Evolutionary conservation across 1,140 invertebrate genomes (phyloP), one percentile per base, ranked within the genome.

Genomic region (Brachionus rotundiformis): DNA sequence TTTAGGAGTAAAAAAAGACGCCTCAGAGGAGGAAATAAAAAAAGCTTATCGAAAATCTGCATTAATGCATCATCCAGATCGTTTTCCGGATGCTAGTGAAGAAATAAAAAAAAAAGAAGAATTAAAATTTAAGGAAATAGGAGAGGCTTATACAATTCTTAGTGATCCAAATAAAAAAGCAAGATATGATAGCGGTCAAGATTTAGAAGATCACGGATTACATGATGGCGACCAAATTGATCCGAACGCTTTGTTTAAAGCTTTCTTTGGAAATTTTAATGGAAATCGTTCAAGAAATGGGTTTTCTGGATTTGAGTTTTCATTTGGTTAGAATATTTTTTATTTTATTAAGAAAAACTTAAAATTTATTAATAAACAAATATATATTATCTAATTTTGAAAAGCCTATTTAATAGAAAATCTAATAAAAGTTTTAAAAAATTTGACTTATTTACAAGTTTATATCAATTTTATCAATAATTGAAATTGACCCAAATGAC

Each of bases 11-110:
- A 71, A n/a, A 27, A 68, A 68, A 31, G 44, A n/a, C 1, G 81
- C 81, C 13, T 61, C 81, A 11, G 81, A 82, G 11, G 81, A 82
- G n/a, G 81, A 82, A 10, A 82, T 82, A 6, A 68, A 73, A 82
- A 68, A 68, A 49, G 81, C 81, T 3, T 82, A 82, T 59, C 16
- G 61, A 31, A 68, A 82, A 29, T 27, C 27, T n/a, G 83, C 68
- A 94, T 54, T 98, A 96, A 90, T 95, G 98, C 88, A 98, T 96
- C 87, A 98, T 98, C 89, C 95, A 94, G 89, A 95, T 94, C 84
- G 89, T 71, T 99, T 99, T 89, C 95, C 95, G 71, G 93, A 98
- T 83, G 95, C 94, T 87, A 91, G 94, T 85, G 93, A 91, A 87
- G 90, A 89, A 2, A 93, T 94, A 85, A 93, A 93, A 81, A 93